These are phyloP conservation scores for Dipodomys spectabilis DNA, from an alignment of 2,113 vertebrate species.

Conservation along the genomic window DNA sequence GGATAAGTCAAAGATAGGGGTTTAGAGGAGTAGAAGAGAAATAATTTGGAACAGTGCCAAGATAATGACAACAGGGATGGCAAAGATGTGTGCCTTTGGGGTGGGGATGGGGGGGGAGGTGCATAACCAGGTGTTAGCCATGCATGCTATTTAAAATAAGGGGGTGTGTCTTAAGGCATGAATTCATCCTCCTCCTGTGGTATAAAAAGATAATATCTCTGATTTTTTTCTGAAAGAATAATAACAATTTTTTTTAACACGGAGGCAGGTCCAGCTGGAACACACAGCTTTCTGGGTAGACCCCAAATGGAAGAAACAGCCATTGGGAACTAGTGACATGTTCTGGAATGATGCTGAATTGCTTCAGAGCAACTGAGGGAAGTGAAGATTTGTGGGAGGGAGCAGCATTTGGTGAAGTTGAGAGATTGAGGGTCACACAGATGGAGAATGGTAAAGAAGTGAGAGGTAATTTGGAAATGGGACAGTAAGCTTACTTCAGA, in stretches of 20 bases:
- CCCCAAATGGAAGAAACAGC: neutral
- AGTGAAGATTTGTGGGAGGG: neutral
- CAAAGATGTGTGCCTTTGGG: neutral
- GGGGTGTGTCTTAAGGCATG: neutral
- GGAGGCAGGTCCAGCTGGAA: neutral
- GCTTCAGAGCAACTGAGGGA: neutral
- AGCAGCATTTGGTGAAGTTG: neutral
- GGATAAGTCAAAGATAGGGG: constrained; percentile 38
- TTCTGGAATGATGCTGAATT: neutral
- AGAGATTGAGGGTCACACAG: neutral
- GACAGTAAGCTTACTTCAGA: neutral
- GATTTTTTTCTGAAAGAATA: neutral
- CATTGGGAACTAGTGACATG: neutral
- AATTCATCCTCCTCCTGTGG: neutral
- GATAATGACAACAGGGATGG: neutral
- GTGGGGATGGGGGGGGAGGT: neutral
- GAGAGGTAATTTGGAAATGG: neutral
- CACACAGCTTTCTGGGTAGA: constrained; percentile 9
- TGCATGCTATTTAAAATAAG: neutral
- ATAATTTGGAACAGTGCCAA: constrained; percentile 66
- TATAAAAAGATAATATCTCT: neutral
- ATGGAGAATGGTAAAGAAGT: neutral
- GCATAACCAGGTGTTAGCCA: neutral
- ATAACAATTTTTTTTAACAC: neutral
- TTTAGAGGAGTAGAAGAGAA: constrained; percentile 35